Conservation (phyloP, 2,888 invertebrate species). For the Neuroscelio doddi region DNA sequence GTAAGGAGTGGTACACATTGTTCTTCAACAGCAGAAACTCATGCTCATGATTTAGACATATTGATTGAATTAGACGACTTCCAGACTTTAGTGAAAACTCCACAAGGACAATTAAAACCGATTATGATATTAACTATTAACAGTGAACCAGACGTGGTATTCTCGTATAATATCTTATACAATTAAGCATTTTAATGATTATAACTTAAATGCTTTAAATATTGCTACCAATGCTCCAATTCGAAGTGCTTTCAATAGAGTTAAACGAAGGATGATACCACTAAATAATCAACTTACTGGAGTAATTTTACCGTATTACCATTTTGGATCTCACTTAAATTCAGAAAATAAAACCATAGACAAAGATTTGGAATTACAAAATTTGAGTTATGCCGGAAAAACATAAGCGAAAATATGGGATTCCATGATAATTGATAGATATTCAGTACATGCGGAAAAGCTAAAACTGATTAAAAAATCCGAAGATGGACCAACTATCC, state of each 20-base stretch:
- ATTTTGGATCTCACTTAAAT: constrained; percentile 60
- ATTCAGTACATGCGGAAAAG: constrained; percentile 9
- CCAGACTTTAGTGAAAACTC: no score
- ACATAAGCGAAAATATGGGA: no score
- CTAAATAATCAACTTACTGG: constrained; percentile 59
- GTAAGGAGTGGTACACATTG: constrained; percentile 57
- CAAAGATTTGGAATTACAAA: constrained; percentile 56
- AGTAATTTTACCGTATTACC: constrained; percentile 59
- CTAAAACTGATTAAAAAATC: no score
- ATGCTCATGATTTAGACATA: constrained; percentile 32
- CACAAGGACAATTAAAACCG: no score
- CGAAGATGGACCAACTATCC: no score
- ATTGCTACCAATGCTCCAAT: constrained; percentile 63
- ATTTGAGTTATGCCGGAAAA: constrained; percentile 62
- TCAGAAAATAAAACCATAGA: constrained; percentile 56
- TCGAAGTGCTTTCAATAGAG: constrained; percentile 62
- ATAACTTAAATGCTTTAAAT: constrained; percentile 56
- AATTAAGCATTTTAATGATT: constrained; percentile 51
- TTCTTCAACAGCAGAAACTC: constrained; percentile 52
- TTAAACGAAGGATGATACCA: constrained; percentile 64
- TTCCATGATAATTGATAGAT: constrained; percentile 42
- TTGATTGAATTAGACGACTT: constrained; percentile 45
- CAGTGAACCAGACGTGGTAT: constrained; percentile 55
- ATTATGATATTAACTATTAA: constrained; percentile 55
- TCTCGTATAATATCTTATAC: constrained; percentile 48